These are phyloP conservation scores for Endotricha flammealis DNA, from an alignment of 2,888 invertebrate species.

Conservation along the genomic window DNA sequence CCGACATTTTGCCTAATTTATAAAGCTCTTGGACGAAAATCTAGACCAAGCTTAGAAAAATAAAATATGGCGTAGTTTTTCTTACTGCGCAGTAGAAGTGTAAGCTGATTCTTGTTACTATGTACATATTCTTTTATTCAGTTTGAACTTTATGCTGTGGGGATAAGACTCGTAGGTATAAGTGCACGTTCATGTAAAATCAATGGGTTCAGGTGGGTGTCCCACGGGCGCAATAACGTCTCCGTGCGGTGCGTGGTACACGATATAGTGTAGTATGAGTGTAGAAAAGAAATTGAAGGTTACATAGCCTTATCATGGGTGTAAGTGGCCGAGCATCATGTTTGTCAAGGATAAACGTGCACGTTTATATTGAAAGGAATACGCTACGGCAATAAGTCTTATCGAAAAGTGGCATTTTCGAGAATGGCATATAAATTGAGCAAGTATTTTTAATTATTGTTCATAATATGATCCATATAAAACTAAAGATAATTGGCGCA, in stretches of 20 bases:
- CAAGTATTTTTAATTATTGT: no score
- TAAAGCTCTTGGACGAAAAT: no score
- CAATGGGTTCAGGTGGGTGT: conserved; percentile 43
- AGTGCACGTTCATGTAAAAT: conserved; percentile 29
- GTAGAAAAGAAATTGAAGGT: conserved; percentile 7
- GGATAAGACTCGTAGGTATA: conserved; percentile 4
- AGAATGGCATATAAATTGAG: no score
- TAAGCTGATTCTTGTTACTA: not conserved
- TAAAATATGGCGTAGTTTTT: conserved; percentile 10
- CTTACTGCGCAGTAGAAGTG: conserved; percentile 3
- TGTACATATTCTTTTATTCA: not conserved
- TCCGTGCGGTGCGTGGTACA: conserved; percentile 12
- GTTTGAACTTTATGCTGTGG: conserved; percentile 3
- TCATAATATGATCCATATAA: no score
- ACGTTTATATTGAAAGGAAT: not conserved
- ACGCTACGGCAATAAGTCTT: no score
- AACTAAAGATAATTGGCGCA: no score
- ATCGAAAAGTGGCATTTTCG: no score
- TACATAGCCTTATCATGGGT: no score
- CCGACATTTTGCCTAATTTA: conserved; percentile 5
- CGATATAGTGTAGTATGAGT: conserved; percentile 12
- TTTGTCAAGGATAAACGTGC: no score
- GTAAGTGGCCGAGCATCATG: no score
- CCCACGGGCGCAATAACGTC: conserved; percentile 25
- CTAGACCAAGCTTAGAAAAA: conserved; percentile 1